Evolutionary conservation across 2,797 vertebrate genomes (phyloP), one percentile per base, ranked within the genome.

Genomic region (Protonibea diacanthus): DNA sequence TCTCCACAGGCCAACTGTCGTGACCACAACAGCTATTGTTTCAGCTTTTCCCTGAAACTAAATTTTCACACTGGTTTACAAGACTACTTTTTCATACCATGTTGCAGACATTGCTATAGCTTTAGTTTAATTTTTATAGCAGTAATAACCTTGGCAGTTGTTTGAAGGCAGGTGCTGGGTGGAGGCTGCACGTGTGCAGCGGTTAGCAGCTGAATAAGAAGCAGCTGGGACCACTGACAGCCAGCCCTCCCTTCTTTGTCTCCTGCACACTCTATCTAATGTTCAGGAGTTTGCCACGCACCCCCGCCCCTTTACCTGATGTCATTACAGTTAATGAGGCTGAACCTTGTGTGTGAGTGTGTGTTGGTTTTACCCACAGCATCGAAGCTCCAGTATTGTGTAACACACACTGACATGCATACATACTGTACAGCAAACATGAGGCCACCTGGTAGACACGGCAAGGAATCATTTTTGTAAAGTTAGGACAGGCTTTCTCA

Each of bases 221-320:
- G 83, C 90, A 95, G 91, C 91, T 94, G 92, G 74, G 67, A 75
- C 65, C 78, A 49, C 71, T 79, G 81, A 85, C 72, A 73, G 71
- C 40, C 58, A 45, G 45, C 45, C 65, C 82, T 79, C 77, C 67
- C 74, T 73, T 61, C 79, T 81, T 78, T 80, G 82, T 85, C 72
- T 81, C 60, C 11, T 42, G 59, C 62, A 70, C 66, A 75, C 52
- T 57, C 47, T 74, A 74, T 63, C 55, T 85, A 70, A 58, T 55
- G 38, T 74, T 52, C 73, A 80, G 67, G 60, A 74, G 62, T 82
- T 80, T 74, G 67, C 69, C 62, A 59, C 68, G 40, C 10, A 53
- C 42, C 49, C 14, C 57, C 67, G 66, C 48, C 56, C 61, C 33
- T 80, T 72, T 29, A 82, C 77, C 62, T 74, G 71, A 79, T 82